A percentile compares a stretch with the other conserved stretches of the same genome.
Conservation (phyloP, 2,113 vertebrate species). For the Psammodynastes pulverulentus region DNA sequence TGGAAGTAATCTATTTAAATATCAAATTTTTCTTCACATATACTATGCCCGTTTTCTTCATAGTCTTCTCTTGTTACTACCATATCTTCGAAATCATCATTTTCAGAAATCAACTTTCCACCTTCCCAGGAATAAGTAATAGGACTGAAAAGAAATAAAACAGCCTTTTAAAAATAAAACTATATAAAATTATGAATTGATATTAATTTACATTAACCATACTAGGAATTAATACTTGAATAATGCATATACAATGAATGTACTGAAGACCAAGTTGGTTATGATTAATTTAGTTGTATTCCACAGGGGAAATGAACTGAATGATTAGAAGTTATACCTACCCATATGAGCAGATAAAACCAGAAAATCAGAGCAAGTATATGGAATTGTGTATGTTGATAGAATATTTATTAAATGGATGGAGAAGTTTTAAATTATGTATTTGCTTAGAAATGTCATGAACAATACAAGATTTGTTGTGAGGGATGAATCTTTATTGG, state of each 20-base stretch:
- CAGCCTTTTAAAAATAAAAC: neutral
- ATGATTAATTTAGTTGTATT: neutral
- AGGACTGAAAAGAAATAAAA: conserved; percentile 74
- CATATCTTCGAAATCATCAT: conserved; percentile 94
- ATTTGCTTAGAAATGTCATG: neutral
- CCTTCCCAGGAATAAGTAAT: conserved; percentile 94
- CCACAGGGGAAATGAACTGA: neutral
- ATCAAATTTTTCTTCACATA: conserved; percentile 98
- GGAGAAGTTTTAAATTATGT: neutral
- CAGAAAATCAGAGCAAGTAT: neutral
- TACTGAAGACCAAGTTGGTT: neutral
- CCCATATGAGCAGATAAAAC: neutral
- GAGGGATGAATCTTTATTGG: neutral
- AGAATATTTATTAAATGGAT: neutral
- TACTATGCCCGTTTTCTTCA: conserved; percentile 92
- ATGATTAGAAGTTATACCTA: neutral
- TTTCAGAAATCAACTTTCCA: conserved; percentile 90
- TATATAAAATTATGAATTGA: neutral
- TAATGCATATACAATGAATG: neutral
- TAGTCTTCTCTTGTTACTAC: conserved; percentile 95
- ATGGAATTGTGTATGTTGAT: neutral
- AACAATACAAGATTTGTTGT: neutral
- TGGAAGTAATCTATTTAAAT: conserved; percentile 70
- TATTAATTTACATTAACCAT: neutral
- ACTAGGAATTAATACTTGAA: neutral